Evolutionary conservation across 2,888 invertebrate species (phyloP), one percentile per base, ranked within the genome.

Genomic region (Cancer borealis): DNA sequence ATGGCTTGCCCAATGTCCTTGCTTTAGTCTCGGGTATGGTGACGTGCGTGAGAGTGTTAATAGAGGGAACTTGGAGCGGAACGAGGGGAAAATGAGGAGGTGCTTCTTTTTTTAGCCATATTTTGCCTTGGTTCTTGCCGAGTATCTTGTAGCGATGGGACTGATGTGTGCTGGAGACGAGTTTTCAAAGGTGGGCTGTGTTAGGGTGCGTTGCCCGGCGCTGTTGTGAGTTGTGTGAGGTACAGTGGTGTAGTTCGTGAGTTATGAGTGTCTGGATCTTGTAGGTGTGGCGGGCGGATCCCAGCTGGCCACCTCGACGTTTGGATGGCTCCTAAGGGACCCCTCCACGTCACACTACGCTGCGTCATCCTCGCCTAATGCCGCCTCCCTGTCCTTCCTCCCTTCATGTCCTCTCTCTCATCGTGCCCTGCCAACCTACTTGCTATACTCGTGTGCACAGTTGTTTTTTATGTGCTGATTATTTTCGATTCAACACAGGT

Each of bases 281-380:
- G 39, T 84, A 39, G 84, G 84, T 30, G 84, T 39, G 30, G 84
- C 84, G 84, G 39, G 84, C 39, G 84, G 39, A 10, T 84, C 39
- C 84, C 84, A 84, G 84, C 84, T 84, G 84, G 84, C 84, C 84
- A 84, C 84, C 39, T 14, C 84, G 39, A 39, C 84, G 84, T 84
- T 84, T 30, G 39, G 84, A 84, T 84, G 84, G 39, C 84, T 84
- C 84, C 84, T 84, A 14, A 84, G 84, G 84, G 84, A 84, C 84
- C 39, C 84, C 39, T 84, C 39, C 39, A 84, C 84, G 84, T 84
- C 84, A 84, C 84, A 84, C 84, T 39, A 2, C 4, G 84, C 84
- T 39, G 14, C 84, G 84, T 84, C 84, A 84, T 39, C 21, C 84
- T 84, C 39, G 30, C 84, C 39, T 84, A 84, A 84, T 84, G 84